Percentiles rank a stretch among this genome's conserved stretches.
Evolutionary conservation across 2,888 invertebrate species (phyloP).

Genomic region (Syrphus vitripennis): DNA sequence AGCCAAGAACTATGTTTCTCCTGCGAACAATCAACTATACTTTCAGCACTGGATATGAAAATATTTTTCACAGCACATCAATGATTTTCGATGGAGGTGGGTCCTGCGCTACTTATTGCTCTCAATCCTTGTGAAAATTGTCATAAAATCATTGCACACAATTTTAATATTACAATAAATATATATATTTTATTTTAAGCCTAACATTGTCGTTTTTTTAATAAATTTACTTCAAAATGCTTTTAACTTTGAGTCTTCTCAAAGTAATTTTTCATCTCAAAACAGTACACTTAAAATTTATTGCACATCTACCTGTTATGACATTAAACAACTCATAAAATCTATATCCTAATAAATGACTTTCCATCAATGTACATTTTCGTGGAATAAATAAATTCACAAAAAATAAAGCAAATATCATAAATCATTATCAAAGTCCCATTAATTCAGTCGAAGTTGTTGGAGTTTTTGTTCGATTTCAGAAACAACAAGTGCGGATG

Average conservation of each 20-base stretch:
- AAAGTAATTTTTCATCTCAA: background rate
- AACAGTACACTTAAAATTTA: background rate
- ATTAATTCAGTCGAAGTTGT: background rate
- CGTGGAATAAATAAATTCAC: background rate
- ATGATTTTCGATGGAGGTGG: no score
- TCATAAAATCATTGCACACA: no score
- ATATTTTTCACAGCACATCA: no score
- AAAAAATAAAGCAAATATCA: background rate
- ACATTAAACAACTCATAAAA: background rate
- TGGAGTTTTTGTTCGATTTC: background rate
- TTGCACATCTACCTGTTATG: background rate
- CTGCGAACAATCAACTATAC: no score
- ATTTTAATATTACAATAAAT: no score
- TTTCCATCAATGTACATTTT: background rate
- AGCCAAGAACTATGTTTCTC: no score
- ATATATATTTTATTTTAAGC: no score
- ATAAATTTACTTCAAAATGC: background rate
- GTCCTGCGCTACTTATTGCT: no score
- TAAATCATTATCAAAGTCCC: constrained; percentile 15
- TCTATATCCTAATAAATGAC: background rate
- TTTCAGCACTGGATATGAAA: no score
- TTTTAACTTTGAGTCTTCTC: background rate
- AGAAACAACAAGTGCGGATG: background rate
- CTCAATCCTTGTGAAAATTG: no score
- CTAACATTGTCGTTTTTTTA: no score